Conservation (phyloP, 2,797 vertebrate genomes). For the Anguilla megastoma region DNA sequence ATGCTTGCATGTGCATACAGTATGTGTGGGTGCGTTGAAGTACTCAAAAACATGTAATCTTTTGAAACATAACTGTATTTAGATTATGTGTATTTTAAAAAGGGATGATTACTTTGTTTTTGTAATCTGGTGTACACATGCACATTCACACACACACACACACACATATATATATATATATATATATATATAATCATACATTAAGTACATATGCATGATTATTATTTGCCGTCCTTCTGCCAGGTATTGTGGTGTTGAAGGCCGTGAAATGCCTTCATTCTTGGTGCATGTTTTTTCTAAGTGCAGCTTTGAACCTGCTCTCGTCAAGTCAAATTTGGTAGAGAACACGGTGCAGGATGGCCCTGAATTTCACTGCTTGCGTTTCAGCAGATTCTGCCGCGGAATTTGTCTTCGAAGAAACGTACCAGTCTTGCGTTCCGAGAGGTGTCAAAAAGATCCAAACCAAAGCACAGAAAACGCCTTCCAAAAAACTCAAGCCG, state of each 20-base stretch:
- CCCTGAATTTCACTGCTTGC: slow-evolving; percentile 10
- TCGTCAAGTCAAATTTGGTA: neutral
- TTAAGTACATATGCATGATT: neutral
- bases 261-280: neutral
- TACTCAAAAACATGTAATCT: too few species aligned
- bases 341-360: neutral
- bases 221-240: neutral
- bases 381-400: slow-evolving; percentile 74
- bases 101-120: too few species aligned
- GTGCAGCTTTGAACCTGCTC: neutral
- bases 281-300: neutral
- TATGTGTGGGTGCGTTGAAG: too few species aligned
- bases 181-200: neutral
- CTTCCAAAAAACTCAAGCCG: slow-evolving; percentile 78
- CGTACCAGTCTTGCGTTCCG: slow-evolving; percentile 84
- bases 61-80: too few species aligned
- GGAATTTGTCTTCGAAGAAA: slow-evolving; percentile 88
- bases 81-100: too few species aligned
- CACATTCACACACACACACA: too few species aligned
- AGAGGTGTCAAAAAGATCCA: slow-evolving; percentile 81
- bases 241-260: neutral
- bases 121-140: too few species aligned
- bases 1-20: too few species aligned
- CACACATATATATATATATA: too few species aligned
- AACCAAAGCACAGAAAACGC: slow-evolving; percentile 77